phyloP scores from a whole-genome alignment of 2,113 vertebrate species.

The Columba janthina region DNA sequence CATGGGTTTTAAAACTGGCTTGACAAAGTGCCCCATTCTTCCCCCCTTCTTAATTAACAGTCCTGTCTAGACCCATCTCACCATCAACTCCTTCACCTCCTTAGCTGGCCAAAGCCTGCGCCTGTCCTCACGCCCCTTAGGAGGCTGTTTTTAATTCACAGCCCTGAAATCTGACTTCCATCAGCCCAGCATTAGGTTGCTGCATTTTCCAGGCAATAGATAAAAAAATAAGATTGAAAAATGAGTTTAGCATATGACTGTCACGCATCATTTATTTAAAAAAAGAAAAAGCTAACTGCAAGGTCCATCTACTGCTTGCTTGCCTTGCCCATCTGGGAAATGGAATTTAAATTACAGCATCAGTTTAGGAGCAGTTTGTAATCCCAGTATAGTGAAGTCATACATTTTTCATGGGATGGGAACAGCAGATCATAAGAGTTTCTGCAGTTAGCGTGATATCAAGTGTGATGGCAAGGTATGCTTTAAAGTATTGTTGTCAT shows the following conservation, averaged over 20 bases:
- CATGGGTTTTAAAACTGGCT: neutral
- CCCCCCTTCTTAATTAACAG: neutral
- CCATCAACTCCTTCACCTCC: neutral
- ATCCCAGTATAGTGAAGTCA: neutral
- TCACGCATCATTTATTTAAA: neutral
- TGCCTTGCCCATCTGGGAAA: constrained; percentile 38
- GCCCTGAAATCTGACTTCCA: neutral
- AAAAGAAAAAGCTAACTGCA: neutral
- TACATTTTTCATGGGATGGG: neutral
- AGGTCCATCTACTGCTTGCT: constrained; percentile 27
- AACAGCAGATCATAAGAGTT: constrained; percentile 6
- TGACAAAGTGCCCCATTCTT: neutral
- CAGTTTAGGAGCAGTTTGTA: constrained; percentile 7
- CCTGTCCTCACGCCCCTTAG: neutral
- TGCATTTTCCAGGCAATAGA: constrained; percentile 32
- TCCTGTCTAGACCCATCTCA: neutral
- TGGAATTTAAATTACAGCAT: constrained; percentile 12
- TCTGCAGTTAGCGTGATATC: neutral
- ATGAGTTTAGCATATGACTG: constrained; percentile 42
- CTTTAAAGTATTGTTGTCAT: neutral
- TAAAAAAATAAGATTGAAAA: constrained; percentile 29
- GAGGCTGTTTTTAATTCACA: constrained; percentile 22
- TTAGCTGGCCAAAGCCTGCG: constrained; percentile 10
- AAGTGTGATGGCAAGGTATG: neutral
- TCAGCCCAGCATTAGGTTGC: neutral